Evolutionary conservation across 2,797 vertebrate genomes (phyloP).

Genomic region (Liasis olivaceus): DNA sequence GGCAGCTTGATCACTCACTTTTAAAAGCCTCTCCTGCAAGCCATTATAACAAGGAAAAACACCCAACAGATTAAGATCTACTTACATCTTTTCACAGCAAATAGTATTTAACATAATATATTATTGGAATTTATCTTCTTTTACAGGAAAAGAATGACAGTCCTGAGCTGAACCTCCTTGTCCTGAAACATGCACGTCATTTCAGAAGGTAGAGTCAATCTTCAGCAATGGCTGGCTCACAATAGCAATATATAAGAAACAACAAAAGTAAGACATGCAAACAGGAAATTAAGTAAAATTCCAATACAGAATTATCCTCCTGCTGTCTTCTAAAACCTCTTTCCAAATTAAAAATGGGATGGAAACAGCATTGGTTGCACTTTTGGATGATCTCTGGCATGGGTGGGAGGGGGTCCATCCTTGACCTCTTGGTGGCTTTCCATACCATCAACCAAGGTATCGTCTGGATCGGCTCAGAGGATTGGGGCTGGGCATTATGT

Average conservation of each 20-base stretch:
- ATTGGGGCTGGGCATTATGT: too few species aligned
- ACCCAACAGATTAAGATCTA: conserved; percentile 26
- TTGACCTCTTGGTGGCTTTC: background rate
- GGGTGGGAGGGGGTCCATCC: too few species aligned
- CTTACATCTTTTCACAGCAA: conserved; percentile 29
- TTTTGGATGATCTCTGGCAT: background rate
- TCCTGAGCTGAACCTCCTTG: background rate
- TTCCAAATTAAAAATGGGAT: background rate
- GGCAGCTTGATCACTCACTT: conserved; percentile 53
- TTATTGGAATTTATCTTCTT: conserved; percentile 40
- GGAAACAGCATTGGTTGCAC: too few species aligned
- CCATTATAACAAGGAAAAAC: conserved; percentile 15
- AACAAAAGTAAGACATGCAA: conserved; percentile 26
- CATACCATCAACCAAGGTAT: too few species aligned
- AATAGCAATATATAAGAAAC: background rate
- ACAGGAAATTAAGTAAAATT: conserved; percentile 38
- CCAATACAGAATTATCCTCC: conserved; percentile 16
- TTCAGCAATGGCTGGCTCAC: conserved; percentile 42
- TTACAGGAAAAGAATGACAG: conserved; percentile 4
- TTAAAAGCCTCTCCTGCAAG: conserved; percentile 45
- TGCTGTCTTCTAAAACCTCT: background rate
- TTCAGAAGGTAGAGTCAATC: conserved; percentile 41
- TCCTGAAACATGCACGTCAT: background rate
- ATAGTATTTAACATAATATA: background rate
- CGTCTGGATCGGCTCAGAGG: too few species aligned